These are phyloP conservation scores for Pardalotus punctatus DNA, from an alignment of 2,113 vertebrate species.

Conservation along the genomic window DNA sequence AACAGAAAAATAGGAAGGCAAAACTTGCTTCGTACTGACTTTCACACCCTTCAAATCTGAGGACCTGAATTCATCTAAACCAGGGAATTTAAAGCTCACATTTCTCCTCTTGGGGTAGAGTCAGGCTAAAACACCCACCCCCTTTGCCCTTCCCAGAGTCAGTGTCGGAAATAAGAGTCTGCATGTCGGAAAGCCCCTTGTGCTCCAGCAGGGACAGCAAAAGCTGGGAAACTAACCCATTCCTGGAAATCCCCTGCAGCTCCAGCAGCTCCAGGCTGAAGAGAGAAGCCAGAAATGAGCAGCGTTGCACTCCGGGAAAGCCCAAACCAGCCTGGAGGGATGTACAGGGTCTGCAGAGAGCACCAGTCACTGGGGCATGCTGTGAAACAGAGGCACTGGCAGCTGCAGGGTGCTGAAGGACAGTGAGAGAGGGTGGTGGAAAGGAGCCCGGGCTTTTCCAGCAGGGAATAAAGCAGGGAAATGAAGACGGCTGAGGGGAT, in stretches of 20 bases:
- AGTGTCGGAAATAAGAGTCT: neutral
- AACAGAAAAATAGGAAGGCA: neutral
- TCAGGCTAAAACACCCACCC: neutral
- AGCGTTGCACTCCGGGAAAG: neutral
- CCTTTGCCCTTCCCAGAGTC: neutral
- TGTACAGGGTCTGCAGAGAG: accelerated
- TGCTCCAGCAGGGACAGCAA: neutral
- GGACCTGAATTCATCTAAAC: neutral
- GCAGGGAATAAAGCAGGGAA: neutral
- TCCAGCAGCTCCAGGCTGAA: neutral
- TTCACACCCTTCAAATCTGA: neutral
- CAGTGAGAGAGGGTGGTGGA: neutral
- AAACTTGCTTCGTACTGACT: neutral
- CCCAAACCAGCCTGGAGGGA: neutral
- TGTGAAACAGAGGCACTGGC: neutral
- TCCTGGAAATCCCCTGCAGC: slow-evolving; percentile 13
- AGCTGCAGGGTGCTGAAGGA: neutral
- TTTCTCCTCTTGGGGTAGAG: neutral
- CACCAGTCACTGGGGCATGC: accelerated
- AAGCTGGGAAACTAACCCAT: neutral
- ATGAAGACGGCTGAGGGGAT: neutral
- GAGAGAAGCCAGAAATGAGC: neutral
- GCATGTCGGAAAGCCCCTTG: neutral
- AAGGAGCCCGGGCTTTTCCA: neutral
- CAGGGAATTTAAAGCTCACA: neutral